A percentile compares a stretch with the other conserved stretches of the same genome.
Conservation (phyloP, 1,140 invertebrate species). For the Drosophila simulans region DNA sequence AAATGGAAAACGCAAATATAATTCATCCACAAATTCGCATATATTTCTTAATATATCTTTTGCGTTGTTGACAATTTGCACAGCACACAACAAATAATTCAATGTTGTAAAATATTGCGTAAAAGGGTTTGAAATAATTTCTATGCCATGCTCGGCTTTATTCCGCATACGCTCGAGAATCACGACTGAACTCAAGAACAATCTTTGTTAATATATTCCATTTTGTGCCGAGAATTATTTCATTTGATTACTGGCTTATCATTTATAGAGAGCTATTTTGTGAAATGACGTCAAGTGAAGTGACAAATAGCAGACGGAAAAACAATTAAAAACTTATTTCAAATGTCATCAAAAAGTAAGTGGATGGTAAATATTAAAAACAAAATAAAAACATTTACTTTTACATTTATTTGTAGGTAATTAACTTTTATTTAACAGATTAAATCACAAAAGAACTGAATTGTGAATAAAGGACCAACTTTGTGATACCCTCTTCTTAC, state of each 20-base stretch:
- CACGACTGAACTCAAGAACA: slow-evolving; percentile 21
- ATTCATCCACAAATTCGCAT: slow-evolving; percentile 52
- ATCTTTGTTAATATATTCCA: slow-evolving; percentile 6
- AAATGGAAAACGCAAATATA: slow-evolving; percentile 68
- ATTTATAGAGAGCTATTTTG: slow-evolving; percentile 19
- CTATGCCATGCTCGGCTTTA: slow-evolving; percentile 1
- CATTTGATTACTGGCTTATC: slow-evolving; percentile 36
- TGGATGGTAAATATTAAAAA: background rate
- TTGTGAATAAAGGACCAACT: too few species aligned
- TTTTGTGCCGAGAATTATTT: slow-evolving; percentile 15
- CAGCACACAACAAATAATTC: background rate
- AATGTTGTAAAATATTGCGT: slow-evolving; percentile 22
- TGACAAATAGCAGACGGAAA: slow-evolving; percentile 48
- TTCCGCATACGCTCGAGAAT: slow-evolving; percentile 12
- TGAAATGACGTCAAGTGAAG: slow-evolving; percentile 46
- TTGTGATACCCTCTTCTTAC: too few species aligned
- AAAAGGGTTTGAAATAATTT: slow-evolving; percentile 5
- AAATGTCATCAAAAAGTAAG: background rate
- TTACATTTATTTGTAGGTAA: background rate
- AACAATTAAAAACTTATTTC: slow-evolving; percentile 23
- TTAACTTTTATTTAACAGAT: background rate
- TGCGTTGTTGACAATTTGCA: slow-evolving; percentile 31
- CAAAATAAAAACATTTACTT: background rate
- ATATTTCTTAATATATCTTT: slow-evolving; percentile 32
- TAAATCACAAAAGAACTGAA: too few species aligned